phyloP scores from a whole-genome alignment of 2,888 invertebrate genomes.

The Malacosoma neustria region DNA sequence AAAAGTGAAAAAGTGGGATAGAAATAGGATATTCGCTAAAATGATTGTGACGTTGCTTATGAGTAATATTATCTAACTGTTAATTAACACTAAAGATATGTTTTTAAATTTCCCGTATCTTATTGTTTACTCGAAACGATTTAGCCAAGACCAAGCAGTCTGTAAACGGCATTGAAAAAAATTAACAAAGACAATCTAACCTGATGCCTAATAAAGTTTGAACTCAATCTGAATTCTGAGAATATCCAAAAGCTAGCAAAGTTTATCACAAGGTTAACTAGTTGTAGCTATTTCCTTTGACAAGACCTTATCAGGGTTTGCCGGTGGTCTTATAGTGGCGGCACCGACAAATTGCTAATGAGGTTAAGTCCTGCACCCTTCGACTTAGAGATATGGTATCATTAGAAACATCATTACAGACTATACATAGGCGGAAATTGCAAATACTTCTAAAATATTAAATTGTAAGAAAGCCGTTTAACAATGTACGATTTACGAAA shows the following conservation, averaged over 20 bases:
- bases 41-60: too few species aligned
- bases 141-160: too few species aligned
- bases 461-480: too few species aligned
- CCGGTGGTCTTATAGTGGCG: neutral
- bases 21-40: too few species aligned
- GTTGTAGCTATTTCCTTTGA: neutral
- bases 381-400: neutral
- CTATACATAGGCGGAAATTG: too few species aligned
- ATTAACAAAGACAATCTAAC: neutral
- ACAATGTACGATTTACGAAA: too few species aligned
- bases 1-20: too few species aligned
- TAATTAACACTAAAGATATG: too few species aligned
- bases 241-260: neutral
- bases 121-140: too few species aligned
- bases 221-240: neutral
- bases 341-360: slow-evolving; percentile 35
- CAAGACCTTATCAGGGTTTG: neutral
- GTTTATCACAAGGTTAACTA: neutral
- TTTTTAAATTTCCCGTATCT: too few species aligned
- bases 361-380: slow-evolving; percentile 3
- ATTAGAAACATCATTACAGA: neutral
- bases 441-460: too few species aligned
- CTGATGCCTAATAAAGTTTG: neutral
- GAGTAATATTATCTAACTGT: too few species aligned
- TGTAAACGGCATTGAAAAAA: neutral